Evolutionary conservation across 1,140 invertebrate species (phyloP).

Genomic region (Aphaenogaster ashmeadi): DNA sequence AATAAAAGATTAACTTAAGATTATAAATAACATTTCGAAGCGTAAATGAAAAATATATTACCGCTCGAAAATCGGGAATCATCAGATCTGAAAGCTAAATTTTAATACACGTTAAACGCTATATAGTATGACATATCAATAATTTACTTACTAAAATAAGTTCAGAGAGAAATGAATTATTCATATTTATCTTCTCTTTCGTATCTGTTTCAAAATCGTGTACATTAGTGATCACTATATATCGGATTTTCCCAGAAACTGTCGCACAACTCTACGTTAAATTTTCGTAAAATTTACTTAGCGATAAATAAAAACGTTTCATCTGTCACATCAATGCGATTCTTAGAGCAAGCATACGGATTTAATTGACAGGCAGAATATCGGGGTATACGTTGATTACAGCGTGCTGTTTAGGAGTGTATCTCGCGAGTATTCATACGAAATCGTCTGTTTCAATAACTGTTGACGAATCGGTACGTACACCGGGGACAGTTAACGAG

Average conservation of each 20-base stretch:
- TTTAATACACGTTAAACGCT: conserved; percentile 7
- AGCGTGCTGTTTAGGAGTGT: conserved; percentile 41
- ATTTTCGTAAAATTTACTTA: conserved; percentile 57
- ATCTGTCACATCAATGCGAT: conserved; percentile 49
- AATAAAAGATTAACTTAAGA: neutral
- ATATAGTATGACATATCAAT: neutral
- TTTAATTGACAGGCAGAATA: conserved; percentile 63
- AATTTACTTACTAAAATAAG: conserved; percentile 15
- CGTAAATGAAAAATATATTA: neutral
- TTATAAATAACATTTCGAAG: conserved; percentile 10
- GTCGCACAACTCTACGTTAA: conserved; percentile 14
- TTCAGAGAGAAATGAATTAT: neutral
- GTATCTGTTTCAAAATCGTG: neutral
- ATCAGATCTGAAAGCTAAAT: neutral
- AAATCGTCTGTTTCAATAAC: conserved; percentile 46
- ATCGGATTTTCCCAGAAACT: conserved; percentile 3
- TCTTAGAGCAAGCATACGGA: conserved; percentile 50
- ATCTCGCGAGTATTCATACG: neutral
- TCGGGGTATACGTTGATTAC: conserved; percentile 52
- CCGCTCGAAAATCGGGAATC: neutral
- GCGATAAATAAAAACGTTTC: conserved; percentile 58
- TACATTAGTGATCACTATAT: conserved; percentile 3
- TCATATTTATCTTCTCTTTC: conserved; percentile 21
- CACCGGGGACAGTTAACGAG: conserved; percentile 17
- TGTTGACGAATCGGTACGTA: conserved; percentile 28